phyloP scores from a whole-genome alignment of 2,113 vertebrate species.

The Camelus bactrianus region DNA sequence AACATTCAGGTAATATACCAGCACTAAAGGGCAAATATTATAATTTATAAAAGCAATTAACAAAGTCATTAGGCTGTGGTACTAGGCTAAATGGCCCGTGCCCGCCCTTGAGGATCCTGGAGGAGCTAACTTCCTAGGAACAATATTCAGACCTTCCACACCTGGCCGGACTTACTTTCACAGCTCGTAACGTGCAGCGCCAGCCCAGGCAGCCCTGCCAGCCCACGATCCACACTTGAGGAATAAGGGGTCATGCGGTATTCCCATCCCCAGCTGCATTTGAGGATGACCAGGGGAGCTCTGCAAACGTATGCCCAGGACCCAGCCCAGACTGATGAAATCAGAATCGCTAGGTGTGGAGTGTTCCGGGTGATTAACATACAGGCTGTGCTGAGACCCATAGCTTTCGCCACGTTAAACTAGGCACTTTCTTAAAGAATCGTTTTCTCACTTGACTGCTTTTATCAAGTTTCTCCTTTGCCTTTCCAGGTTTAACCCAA shows the following conservation, averaged over 20 bases:
- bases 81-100: background rate
- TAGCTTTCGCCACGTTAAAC: accelerated
- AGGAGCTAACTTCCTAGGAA: conserved; percentile 37
- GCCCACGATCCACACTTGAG: background rate
- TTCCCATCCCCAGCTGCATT: background rate
- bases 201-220: background rate
- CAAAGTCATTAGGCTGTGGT: background rate
- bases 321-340: background rate
- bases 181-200: background rate
- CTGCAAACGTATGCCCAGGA: background rate
- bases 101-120: background rate
- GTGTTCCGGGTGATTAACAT: background rate
- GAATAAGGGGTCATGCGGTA: background rate
- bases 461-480: background rate
- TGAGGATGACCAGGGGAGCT: background rate
- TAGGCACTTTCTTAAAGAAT: background rate
- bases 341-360: background rate
- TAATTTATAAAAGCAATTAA: conserved; percentile 44
- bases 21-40: background rate
- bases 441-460: background rate
- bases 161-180: background rate
- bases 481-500: background rate
- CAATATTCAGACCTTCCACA: background rate
- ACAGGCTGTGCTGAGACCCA: background rate
- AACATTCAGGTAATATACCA: background rate